Evolutionary conservation across 1,140 invertebrate genomes (phyloP), one percentile per base, ranked within the genome.

Genomic region (Pinna nobilis): DNA sequence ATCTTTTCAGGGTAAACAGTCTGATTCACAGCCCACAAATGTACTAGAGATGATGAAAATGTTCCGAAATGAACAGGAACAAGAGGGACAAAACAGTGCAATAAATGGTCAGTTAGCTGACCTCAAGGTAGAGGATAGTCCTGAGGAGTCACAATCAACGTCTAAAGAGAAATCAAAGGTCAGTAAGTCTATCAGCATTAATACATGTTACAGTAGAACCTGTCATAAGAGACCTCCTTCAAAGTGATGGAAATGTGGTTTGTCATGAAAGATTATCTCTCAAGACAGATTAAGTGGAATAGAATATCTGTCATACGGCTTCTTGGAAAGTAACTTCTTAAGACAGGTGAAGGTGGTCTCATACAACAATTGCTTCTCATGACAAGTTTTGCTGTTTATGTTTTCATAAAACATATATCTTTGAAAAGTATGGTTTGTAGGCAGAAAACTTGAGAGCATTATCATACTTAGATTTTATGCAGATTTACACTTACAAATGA

Each of bases 21-120:
- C 44, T n/a, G 77, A 79, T 20, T 70, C 32, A 20, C 74, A 78
- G 39, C 67, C 77, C 2, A 63, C 57, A 18, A 88, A 88, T 79
- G 86, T 87, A 3, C 69, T 88, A 59, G 82, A 86, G 64, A 76
- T 88, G 77, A 88, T 88, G 87, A 86, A 80, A 55, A 55, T 79
- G 59, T 88, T 81, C 76, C 80, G 79, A 33, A 73, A 83, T 50
- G 82, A 86, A 13, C 59, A 78, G 37, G 75, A 76, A 25, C 55
- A 78, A 20, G 68, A 77, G 64, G 64, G 55, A 39, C 71, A 80
- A 57, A 71, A 71, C 51, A 78, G 79, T 81, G 76, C 76, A 81
- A 81, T 78, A 77, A 76, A 79, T 49, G 79, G 76, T 11, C 64
- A 77, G 0, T 47, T 67, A 0, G 44, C 25, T 25, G 39, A 47